phyloP scores from a whole-genome alignment of 2,888 invertebrate genomes.

The Beris morrisii region DNA sequence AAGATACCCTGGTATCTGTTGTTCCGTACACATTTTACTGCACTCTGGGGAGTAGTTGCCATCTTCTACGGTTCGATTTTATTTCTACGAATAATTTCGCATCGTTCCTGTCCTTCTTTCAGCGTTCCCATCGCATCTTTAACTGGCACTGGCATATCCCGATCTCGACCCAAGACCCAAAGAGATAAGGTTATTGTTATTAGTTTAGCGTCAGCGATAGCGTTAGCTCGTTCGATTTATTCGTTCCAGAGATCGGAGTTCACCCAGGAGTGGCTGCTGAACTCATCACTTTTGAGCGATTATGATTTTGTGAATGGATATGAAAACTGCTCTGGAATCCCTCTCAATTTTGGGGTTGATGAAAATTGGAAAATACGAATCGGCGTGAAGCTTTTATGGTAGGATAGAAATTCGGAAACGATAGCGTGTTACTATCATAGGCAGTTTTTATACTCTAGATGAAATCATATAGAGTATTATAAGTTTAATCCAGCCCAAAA shows the following conservation, averaged over 20 bases:
- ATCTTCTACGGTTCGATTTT: constrained; percentile 11
- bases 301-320: not conserved
- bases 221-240: not conserved
- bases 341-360: not conserved
- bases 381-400: not conserved
- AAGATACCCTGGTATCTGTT: not conserved
- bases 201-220: constrained; percentile 21
- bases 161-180: constrained; percentile 11
- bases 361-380: constrained; percentile 10
- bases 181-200: constrained; percentile 27
- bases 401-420: no score
- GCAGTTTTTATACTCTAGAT: no score
- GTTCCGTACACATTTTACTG: constrained; percentile 3
- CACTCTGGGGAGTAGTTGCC: constrained; percentile 24
- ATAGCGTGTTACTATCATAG: no score
- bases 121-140: constrained; percentile 18
- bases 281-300: constrained; percentile 18
- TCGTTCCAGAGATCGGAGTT: not conserved
- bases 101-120: constrained; percentile 13
- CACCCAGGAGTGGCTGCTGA: constrained; percentile 1
- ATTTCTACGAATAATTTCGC: not conserved
- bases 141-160: constrained; percentile 13
- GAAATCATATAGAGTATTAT: no score
- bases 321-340: not conserved
- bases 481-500: no score